phyloP scores from a whole-genome alignment of 2,888 invertebrate genomes.

The Empis stercorea region DNA sequence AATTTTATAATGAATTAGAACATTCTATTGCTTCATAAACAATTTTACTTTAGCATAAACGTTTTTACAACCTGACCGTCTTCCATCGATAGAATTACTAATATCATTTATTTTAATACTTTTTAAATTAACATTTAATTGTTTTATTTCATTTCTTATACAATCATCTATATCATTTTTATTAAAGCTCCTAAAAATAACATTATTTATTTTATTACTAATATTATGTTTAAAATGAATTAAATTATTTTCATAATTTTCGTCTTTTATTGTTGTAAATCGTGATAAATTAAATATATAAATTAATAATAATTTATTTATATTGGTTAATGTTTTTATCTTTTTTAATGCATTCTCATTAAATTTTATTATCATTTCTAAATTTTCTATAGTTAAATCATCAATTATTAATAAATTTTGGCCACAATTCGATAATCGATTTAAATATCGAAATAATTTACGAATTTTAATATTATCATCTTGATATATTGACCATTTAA shows the following conservation, averaged over 20 bases:
- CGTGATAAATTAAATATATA: constrained; percentile 24
- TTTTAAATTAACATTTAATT: constrained; percentile 17
- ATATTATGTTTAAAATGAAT: constrained; percentile 10
- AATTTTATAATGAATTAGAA: too few relatives aligned
- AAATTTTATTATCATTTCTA: constrained; percentile 16
- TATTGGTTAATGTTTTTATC: background rate
- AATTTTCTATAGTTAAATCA: constrained; percentile 20
- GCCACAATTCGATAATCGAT: constrained; percentile 24
- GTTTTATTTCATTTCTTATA: constrained; percentile 19
- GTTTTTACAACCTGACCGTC: constrained; percentile 27
- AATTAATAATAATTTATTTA: constrained; percentile 18
- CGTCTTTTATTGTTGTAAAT: constrained; percentile 14
- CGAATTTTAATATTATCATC: constrained; percentile 11
- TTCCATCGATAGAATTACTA: constrained; percentile 18
- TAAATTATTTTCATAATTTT: constrained; percentile 8
- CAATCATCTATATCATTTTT: constrained; percentile 22
- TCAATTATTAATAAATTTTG: constrained; percentile 30
- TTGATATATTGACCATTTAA: constrained; percentile 21
- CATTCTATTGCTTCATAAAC: constrained; percentile 6
- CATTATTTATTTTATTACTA: constrained; percentile 13
- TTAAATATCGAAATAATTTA: constrained; percentile 12
- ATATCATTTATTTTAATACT: constrained; percentile 19
- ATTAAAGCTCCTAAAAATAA: constrained; percentile 21
- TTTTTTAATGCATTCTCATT: constrained; percentile 15
- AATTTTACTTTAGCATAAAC: constrained; percentile 26